Evolutionary conservation across 2,113 vertebrate genomes (phyloP).

Genomic region (Azemiops feae): DNA sequence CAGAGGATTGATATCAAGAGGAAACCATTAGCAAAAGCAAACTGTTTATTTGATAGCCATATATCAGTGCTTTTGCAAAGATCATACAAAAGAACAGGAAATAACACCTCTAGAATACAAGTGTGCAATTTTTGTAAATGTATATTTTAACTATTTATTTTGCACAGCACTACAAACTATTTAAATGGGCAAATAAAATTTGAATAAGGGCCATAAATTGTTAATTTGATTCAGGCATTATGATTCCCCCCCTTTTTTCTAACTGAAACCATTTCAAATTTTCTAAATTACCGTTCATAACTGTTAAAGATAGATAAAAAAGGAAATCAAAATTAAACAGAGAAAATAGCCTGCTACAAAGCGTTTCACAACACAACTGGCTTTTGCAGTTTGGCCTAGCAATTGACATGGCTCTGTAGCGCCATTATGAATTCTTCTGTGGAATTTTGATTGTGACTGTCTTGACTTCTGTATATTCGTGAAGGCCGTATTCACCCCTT

Average conservation of each 20-base stretch:
- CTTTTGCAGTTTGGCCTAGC: constrained; percentile 22
- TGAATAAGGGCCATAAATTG: constrained; percentile 12
- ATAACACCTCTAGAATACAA: constrained; percentile 13
- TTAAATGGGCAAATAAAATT: not conserved
- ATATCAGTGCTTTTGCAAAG: constrained; percentile 48
- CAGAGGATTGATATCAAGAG: constrained; percentile 1
- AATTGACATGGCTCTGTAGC: not conserved
- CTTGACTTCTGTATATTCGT: constrained; percentile 88
- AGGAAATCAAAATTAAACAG: constrained; percentile 29
- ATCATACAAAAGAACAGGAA: constrained; percentile 25
- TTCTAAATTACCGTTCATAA: constrained; percentile 25
- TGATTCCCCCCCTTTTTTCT: not conserved
- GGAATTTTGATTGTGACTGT: constrained; percentile 86
- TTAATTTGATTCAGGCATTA: constrained; percentile 4
- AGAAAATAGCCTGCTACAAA: constrained; percentile 22
- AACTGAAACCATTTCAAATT: constrained; percentile 34
- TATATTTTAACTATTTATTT: constrained; percentile 24
- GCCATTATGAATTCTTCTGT: constrained; percentile 83
- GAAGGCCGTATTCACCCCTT: constrained; percentile 86
- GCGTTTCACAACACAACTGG: constrained; percentile 11
- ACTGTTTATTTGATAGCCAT: constrained; percentile 29
- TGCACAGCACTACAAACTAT: constrained; percentile 10
- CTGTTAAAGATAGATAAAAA: constrained; percentile 44
- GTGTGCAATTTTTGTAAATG: constrained; percentile 13
- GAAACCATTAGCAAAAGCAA: not conserved